Conservation (phyloP, 2,888 invertebrate species). For the Drosophila robusta region DNA sequence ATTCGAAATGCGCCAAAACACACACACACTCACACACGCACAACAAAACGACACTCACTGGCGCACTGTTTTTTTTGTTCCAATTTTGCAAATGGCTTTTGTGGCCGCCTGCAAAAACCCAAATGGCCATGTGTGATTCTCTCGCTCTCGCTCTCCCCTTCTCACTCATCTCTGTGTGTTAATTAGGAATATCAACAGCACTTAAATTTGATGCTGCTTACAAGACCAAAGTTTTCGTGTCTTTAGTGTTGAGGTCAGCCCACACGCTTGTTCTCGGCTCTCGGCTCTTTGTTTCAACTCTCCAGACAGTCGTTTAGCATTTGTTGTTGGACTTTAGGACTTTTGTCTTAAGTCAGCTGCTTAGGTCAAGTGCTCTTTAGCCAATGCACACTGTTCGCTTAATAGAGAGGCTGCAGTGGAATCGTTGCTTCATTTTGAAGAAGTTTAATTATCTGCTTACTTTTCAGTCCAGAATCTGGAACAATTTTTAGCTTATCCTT, state of each 20-base stretch:
- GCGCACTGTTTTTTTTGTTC: conserved; percentile 64
- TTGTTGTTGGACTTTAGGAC: conserved; percentile 33
- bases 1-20: conserved; percentile 30
- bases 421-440: no score
- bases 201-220: conserved; percentile 69
- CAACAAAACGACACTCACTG: conserved; percentile 6
- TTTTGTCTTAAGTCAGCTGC: conserved; percentile 9
- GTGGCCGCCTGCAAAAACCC: conserved; percentile 38
- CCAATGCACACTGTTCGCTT: no score
- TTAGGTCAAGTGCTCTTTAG: conserved; percentile 7
- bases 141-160: conserved; percentile 29
- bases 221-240: conserved; percentile 56
- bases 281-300: conserved; percentile 41
- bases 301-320: conserved; percentile 52
- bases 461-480: no score
- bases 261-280: conserved; percentile 9
- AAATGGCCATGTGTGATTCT: conserved; percentile 28
- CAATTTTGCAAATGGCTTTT: conserved; percentile 70
- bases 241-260: conserved; percentile 17
- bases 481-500: no score
- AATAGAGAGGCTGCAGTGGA: no score
- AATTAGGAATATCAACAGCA: conserved; percentile 77
- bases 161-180: conserved; percentile 51
- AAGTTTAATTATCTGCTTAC: no score
- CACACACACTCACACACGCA: conserved; percentile 5